A percentile compares a stretch with the other conserved stretches of the same genome.
Conservation (phyloP, 2,113 vertebrate species). For the Girardinichthys multiradiatus region DNA sequence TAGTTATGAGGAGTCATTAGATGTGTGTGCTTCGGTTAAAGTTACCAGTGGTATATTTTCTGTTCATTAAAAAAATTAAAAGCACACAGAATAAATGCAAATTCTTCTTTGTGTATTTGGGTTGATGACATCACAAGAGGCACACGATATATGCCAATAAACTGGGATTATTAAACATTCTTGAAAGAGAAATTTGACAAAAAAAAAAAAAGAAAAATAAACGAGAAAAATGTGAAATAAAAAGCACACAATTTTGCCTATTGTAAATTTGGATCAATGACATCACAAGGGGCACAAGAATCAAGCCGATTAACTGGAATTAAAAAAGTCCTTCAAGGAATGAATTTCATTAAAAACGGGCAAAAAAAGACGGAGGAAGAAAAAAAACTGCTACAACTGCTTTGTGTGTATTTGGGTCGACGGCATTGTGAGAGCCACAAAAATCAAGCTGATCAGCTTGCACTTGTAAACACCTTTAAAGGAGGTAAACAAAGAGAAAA, state of each 20-base stretch:
- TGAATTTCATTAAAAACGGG: background rate
- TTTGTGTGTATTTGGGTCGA: too few species aligned
- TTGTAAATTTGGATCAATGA: background rate
- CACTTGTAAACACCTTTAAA: background rate
- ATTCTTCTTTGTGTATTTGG: background rate
- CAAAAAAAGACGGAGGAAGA: background rate
- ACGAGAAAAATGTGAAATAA: too few species aligned
- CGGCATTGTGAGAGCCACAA: too few species aligned
- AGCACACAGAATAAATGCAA: background rate
- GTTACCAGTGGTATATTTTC: background rate
- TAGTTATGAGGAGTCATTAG: slow-evolving; percentile 15
- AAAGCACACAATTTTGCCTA: too few species aligned
- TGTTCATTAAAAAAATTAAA: background rate
- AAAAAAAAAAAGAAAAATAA: background rate
- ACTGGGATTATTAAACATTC: background rate
- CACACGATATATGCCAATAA: background rate
- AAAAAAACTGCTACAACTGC: background rate
- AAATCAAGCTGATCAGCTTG: background rate
- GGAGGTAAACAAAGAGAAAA: background rate
- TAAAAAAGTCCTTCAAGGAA: background rate
- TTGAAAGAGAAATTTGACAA: background rate
- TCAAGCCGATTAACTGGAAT: background rate
- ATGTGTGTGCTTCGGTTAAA: slow-evolving; percentile 11
- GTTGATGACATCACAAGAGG: background rate
- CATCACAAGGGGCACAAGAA: background rate